phyloP scores from a whole-genome alignment of 2,797 vertebrate genomes.

The Sparidentex hasta region DNA sequence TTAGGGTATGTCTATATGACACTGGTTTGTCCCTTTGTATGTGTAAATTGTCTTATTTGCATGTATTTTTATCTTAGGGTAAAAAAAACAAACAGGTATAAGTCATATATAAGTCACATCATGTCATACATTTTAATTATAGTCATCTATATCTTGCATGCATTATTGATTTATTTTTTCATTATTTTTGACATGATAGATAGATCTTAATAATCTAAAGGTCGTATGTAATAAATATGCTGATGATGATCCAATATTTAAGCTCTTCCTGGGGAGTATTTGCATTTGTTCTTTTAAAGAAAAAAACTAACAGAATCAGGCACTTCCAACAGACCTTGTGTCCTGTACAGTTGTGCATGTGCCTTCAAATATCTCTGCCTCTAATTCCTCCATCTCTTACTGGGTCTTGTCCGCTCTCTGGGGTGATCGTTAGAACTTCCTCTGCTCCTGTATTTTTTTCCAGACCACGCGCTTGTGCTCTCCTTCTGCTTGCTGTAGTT shows the following conservation, averaged over 20 bases:
- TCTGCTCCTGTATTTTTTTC: conserved; percentile 54
- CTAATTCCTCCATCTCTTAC: conserved; percentile 29
- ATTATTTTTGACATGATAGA: neutral
- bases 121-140: neutral
- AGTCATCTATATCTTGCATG: neutral
- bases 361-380: conserved; percentile 21
- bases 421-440: conserved; percentile 77
- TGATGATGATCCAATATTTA: neutral
- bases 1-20: neutral
- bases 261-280: neutral
- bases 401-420: conserved; percentile 25
- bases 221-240: neutral
- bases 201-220: neutral
- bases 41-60: neutral
- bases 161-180: no score
- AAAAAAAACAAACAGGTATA: neutral
- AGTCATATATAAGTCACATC: neutral
- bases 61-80: neutral
- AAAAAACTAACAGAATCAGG: neutral
- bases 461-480: conserved; percentile 51
- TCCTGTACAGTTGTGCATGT: neutral
- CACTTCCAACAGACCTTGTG: neutral
- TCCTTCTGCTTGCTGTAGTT: conserved; percentile 49
- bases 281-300: neutral
- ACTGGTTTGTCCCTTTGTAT: neutral